These are phyloP conservation scores for Rhadina sibilatrix DNA, from an alignment of 2,113 vertebrate species.

Conservation along the genomic window DNA sequence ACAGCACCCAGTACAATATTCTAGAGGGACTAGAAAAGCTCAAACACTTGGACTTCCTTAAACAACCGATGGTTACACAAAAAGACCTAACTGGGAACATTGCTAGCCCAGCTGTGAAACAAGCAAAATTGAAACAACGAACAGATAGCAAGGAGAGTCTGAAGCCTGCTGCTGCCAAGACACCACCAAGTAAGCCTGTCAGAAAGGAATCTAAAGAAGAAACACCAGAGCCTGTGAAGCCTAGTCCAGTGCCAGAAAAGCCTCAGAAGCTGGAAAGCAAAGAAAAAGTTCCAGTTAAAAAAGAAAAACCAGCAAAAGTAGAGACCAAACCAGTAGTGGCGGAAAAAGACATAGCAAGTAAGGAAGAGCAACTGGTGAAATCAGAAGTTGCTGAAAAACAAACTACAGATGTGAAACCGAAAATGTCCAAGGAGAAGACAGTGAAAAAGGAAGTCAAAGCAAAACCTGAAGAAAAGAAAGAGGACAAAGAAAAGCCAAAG, in stretches of 20 bases:
- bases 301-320: conserved; percentile 76
- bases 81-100: conserved; percentile 81
- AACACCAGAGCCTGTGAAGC: conserved; percentile 78
- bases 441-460: conserved; percentile 85
- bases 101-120: conserved; percentile 80
- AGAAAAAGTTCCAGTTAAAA: conserved; percentile 85
- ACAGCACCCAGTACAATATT: conserved; percentile 89
- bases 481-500: conserved; percentile 83
- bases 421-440: conserved; percentile 79
- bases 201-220: conserved; percentile 91
- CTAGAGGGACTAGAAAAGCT: conserved; percentile 95
- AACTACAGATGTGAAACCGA: conserved; percentile 83
- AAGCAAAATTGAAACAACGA: conserved; percentile 88
- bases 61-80: conserved; percentile 88
- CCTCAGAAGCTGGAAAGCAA: conserved; percentile 86
- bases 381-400: conserved; percentile 83
- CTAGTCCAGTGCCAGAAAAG: conserved; percentile 75
- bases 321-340: conserved; percentile 69
- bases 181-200: conserved; percentile 77
- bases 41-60: conserved; percentile 93
- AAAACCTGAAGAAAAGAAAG: conserved; percentile 86
- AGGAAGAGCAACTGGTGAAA: conserved; percentile 77
- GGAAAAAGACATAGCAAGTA: conserved; percentile 80
- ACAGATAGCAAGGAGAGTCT: conserved; percentile 93
- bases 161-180: conserved; percentile 82